These are phyloP conservation scores for Oligia fasciuncula DNA, from an alignment of 2,888 invertebrate genomes.

Conservation along the genomic window DNA sequence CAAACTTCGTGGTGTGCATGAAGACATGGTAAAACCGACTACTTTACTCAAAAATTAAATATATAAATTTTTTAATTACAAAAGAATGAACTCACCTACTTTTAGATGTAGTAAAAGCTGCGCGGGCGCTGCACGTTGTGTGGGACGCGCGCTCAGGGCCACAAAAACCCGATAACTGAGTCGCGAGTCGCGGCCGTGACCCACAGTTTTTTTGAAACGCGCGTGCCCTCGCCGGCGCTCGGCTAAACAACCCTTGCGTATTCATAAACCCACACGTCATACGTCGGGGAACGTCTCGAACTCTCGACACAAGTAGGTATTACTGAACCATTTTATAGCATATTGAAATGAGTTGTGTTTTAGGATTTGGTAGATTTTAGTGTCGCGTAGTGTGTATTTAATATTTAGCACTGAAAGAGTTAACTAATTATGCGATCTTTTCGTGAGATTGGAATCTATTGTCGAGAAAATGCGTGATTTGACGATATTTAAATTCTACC, in stretches of 20 bases:
- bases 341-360: constrained; percentile 51
- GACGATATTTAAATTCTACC: constrained; percentile 53
- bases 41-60: not conserved
- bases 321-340: constrained; percentile 42
- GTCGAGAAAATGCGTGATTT: constrained; percentile 16
- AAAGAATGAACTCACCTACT: constrained; percentile 67
- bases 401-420: constrained; percentile 20
- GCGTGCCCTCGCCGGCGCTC: constrained; percentile 79
- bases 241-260: constrained; percentile 87
- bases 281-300: constrained; percentile 55
- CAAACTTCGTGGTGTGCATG: not conserved
- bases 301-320: constrained; percentile 41
- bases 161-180: constrained; percentile 82
- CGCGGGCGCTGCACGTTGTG: constrained; percentile 73
- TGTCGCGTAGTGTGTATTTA: not conserved
- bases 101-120: constrained; percentile 57
- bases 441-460: constrained; percentile 5
- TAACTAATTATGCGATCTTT: not conserved
- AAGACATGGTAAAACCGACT: not conserved
- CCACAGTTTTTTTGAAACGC: constrained; percentile 82
- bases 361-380: constrained; percentile 24
- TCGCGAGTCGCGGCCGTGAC: constrained; percentile 71
- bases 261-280: constrained; percentile 82
- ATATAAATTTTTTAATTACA: not conserved
- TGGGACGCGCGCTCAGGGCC: constrained; percentile 76